Evolutionary conservation across 2,888 invertebrate species (phyloP), one percentile per base, ranked within the genome.

Genomic region (Athalia cordata): DNA sequence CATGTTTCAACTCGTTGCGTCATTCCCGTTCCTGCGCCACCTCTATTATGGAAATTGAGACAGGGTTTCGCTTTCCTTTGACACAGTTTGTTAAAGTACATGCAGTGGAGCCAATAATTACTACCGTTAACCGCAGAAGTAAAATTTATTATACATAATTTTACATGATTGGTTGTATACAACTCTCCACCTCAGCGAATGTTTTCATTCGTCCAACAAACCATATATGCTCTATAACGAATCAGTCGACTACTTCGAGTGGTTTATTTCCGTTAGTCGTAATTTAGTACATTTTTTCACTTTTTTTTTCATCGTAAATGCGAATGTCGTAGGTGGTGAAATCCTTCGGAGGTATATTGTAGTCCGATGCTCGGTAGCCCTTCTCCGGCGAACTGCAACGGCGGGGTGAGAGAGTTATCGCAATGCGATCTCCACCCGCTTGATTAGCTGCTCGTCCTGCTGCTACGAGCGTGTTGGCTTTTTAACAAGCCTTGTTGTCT

Each of bases 401-500:
- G 13, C 62, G 64, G 7, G 49, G 52, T 50, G 64, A 49, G 62
- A 50, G 75, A 64, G 75, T 75, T 75, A 75, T 75, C 75, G 75
- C 75, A 75, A 75, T 75, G 75, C 75, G 64, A 75, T 75, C 75
- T 78, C 72, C 72, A 74, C 70, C 74, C 78, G 70, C 72, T 78
- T 78, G 78, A 78, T 78, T 78, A 78, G 78, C 78, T 78, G 72
- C 78, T 72, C 78, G 70, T 78, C 78, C 74, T 55, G 74, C 78
- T 72, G 68, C 78, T 78, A 74, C 59, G 78, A 78, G 74, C 78
- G 72, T 78, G 78, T 74, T 78, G 78, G 78, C 78, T 78, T 78
- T 78, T 78, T 78, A 78, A 78, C 78, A 78, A 78, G 78, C 70
- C 78, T 62, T 78, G 78, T 78, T 78, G 78, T 78, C 78, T 78